phyloP scores from a whole-genome alignment of 2,797 vertebrate species.

The Enteromius trimaculatus region DNA sequence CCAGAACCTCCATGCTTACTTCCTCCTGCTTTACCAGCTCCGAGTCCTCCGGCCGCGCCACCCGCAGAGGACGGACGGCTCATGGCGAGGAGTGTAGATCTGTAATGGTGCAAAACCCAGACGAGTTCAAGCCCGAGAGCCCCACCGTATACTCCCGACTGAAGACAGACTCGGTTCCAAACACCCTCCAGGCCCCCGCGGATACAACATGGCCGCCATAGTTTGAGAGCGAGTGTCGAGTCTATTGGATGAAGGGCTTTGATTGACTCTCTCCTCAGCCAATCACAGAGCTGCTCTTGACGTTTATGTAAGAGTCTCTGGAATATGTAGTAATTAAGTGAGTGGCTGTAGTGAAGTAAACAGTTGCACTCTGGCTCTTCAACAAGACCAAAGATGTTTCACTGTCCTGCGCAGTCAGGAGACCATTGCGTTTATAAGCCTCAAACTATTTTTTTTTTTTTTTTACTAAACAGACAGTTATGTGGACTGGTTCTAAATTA shows the following conservation, averaged over 20 bases:
- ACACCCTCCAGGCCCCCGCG: constrained; percentile 62
- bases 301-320: constrained; percentile 25
- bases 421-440: not conserved
- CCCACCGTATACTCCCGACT: constrained; percentile 47
- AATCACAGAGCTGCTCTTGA: constrained; percentile 60
- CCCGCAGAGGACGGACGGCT: constrained; percentile 78
- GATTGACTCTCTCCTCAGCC: constrained; percentile 64
- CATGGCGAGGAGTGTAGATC: constrained; percentile 68
- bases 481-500: not conserved
- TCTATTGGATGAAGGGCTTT: constrained; percentile 57
- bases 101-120: constrained; percentile 39
- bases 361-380: not conserved
- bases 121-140: constrained; percentile 53
- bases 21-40: constrained; percentile 72
- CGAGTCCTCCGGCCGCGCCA: constrained; percentile 74
- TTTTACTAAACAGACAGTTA: not conserved
- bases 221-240: constrained; percentile 62
- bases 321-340: constrained; percentile 35
- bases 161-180: constrained; percentile 61
- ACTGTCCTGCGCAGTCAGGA: not conserved
- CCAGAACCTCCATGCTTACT: constrained; percentile 74
- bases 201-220: constrained; percentile 77
- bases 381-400: not conserved
- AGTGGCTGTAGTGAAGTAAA: constrained; percentile 24
- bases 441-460: not conserved